A percentile compares a stretch with the other conserved stretches of the same genome.
phyloP scores from a whole-genome alignment of 2,113 vertebrate species.

The Thomomys bottae region DNA sequence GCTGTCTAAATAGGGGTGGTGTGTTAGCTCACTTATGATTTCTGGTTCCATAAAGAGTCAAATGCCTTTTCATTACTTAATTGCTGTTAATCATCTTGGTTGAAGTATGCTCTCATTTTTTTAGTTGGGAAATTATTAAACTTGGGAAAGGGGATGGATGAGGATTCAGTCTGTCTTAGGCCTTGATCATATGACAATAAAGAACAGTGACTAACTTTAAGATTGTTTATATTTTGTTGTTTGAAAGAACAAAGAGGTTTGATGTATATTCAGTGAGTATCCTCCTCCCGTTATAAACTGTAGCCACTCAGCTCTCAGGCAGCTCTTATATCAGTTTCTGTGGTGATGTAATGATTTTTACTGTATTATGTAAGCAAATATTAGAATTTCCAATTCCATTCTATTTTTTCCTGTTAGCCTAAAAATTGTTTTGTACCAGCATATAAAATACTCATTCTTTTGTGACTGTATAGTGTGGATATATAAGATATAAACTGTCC shows the following conservation, averaged over 20 bases:
- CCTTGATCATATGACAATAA: slow-evolving; percentile 20
- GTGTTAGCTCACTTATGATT: neutral
- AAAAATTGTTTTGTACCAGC: slow-evolving; percentile 26
- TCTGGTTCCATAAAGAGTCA: neutral
- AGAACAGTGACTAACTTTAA: neutral
- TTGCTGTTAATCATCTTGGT: neutral
- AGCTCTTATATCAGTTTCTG: neutral
- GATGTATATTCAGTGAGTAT: neutral
- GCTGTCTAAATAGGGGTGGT: neutral
- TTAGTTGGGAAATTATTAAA: neutral
- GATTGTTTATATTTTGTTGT: slow-evolving; percentile 30
- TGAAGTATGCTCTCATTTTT: neutral
- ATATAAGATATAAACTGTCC: neutral
- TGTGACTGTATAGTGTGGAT: neutral
- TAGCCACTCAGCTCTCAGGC: neutral
- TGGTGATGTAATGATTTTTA: neutral
- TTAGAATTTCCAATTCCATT: neutral
- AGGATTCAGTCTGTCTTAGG: slow-evolving; percentile 8
- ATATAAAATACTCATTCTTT: neutral
- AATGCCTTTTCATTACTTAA: neutral
- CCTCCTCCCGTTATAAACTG: neutral
- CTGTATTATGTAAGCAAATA: neutral
- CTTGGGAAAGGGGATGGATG: neutral
- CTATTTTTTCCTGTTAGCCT: neutral
- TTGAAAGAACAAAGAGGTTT: neutral